These are phyloP conservation scores for Eristalis tenax DNA, from an alignment of 2,888 invertebrate species.

Conservation along the genomic window DNA sequence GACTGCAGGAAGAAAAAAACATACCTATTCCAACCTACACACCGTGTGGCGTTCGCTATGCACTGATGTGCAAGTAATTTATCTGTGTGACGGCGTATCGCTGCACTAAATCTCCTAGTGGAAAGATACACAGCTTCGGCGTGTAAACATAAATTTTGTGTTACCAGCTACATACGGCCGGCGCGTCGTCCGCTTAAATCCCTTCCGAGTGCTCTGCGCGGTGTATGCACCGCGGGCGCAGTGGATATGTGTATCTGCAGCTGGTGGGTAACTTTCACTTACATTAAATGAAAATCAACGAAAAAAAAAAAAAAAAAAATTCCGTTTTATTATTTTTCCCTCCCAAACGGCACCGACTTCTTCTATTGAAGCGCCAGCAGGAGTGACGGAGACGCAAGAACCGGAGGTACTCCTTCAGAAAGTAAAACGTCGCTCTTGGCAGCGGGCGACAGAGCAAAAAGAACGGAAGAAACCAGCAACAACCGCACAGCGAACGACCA, in stretches of 20 bases:
- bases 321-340: constrained; percentile 64
- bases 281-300: constrained; percentile 74
- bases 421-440: constrained; percentile 53
- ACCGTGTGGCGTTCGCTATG: not conserved
- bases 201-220: constrained; percentile 35
- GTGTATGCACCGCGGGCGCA: not conserved
- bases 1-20: not conserved
- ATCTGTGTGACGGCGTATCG: constrained; percentile 57
- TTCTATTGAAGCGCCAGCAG: constrained; percentile 18
- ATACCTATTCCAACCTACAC: not conserved
- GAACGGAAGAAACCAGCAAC: constrained; percentile 57
- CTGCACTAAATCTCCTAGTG: constrained; percentile 64
- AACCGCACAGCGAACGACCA: constrained; percentile 19
- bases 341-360: constrained; percentile 27
- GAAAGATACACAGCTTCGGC: constrained; percentile 64
- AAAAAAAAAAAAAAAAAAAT: constrained; percentile 37
- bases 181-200: constrained; percentile 12
- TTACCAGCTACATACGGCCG: constrained; percentile 18
- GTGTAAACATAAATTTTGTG: constrained; percentile 66
- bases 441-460: constrained; percentile 26
- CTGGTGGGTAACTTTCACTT: constrained; percentile 77
- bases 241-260: constrained; percentile 12
- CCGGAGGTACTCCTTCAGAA: constrained; percentile 65
- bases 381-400: constrained; percentile 33
- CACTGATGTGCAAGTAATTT: constrained; percentile 41